A percentile compares a stretch with the other conserved stretches of the same genome.
These are phyloP conservation scores for Amphimallon solstitiale DNA, from an alignment of 2,888 invertebrate genomes.

Conservation along the genomic window DNA sequence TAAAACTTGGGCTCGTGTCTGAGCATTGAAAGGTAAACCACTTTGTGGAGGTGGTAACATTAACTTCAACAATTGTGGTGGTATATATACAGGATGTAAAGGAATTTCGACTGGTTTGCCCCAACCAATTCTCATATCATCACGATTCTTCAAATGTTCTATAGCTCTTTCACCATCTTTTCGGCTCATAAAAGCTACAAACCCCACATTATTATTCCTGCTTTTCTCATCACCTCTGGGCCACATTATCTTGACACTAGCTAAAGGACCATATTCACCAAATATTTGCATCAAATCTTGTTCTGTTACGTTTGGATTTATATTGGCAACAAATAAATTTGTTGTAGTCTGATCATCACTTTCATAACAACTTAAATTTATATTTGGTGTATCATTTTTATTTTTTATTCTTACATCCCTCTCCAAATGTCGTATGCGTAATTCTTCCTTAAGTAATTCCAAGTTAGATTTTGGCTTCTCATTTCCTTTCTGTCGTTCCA, in stretches of 20 bases:
- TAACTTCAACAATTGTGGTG: slow-evolving; percentile 82
- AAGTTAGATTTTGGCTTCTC: slow-evolving; percentile 96
- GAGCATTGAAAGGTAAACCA: slow-evolving; percentile 98
- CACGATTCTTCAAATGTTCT: slow-evolving; percentile 84
- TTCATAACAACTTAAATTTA: slow-evolving; percentile 66
- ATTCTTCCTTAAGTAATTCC: slow-evolving; percentile 96
- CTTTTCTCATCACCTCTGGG: slow-evolving; percentile 95
- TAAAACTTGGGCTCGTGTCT: slow-evolving; percentile 68
- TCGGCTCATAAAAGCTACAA: slow-evolving; percentile 99
- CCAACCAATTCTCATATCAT: slow-evolving; percentile 96
- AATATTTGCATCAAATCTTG: slow-evolving; percentile 96
- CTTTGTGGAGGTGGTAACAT: slow-evolving; percentile 88
- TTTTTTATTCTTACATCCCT: slow-evolving; percentile 89
- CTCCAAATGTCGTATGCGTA: slow-evolving; percentile 93
- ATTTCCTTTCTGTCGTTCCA: slow-evolving; percentile 73
- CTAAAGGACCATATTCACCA: slow-evolving; percentile 95
- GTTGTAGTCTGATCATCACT: slow-evolving; percentile 95
- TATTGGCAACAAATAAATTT: slow-evolving; percentile 95
- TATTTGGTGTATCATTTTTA: slow-evolving; percentile 70
- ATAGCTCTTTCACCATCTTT: slow-evolving; percentile 94
- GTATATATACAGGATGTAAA: slow-evolving; percentile 94
- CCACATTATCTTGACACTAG: slow-evolving; percentile 99
- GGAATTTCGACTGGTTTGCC: slow-evolving; percentile 97
- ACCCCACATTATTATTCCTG: slow-evolving; percentile 93
- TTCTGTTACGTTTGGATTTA: slow-evolving; percentile 94